A percentile compares a stretch with the other conserved stretches of the same genome.
Evolutionary conservation across 2,888 invertebrate species (phyloP).

Genomic region (Agrilus cyanescens): DNA sequence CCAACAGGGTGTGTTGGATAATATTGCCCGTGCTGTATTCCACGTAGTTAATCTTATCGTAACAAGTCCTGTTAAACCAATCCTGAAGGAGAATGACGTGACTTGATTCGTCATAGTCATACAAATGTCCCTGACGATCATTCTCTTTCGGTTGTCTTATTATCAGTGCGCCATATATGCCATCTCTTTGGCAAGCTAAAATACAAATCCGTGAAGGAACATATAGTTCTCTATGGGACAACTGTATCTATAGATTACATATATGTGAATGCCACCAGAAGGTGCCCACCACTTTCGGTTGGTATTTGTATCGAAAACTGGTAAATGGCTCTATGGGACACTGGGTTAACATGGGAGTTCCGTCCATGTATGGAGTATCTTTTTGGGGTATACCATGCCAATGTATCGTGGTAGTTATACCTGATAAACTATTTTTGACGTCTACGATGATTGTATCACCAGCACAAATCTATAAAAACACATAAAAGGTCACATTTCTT

Average conservation of each 20-base stretch:
- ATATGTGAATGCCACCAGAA: too few relatives aligned
- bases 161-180: conserved; percentile 40
- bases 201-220: too few relatives aligned
- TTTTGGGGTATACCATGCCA: conserved; percentile 8
- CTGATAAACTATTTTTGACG: neutral
- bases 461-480: neutral
- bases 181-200: conserved; percentile 31
- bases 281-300: too few relatives aligned
- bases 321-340: conserved; percentile 5
- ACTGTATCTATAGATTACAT: too few relatives aligned
- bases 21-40: neutral
- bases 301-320: conserved; percentile 2
- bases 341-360: conserved; percentile 7
- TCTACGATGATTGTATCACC: neutral
- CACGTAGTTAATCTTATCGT: neutral
- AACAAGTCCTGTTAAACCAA: conserved; percentile 36
- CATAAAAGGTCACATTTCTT: too few relatives aligned
- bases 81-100: conserved; percentile 40
- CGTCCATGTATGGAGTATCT: conserved; percentile 4
- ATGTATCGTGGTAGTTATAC: conserved; percentile 4
- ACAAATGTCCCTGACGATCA: conserved; percentile 33
- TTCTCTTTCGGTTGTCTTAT: conserved; percentile 32
- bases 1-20: neutral
- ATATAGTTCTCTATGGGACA: too few relatives aligned
- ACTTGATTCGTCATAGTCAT: conserved; percentile 38